These are phyloP conservation scores for Stichodactyla mertensii DNA, from an alignment of 64 coral and sea anemone genomes.

Conservation along the genomic window DNA sequence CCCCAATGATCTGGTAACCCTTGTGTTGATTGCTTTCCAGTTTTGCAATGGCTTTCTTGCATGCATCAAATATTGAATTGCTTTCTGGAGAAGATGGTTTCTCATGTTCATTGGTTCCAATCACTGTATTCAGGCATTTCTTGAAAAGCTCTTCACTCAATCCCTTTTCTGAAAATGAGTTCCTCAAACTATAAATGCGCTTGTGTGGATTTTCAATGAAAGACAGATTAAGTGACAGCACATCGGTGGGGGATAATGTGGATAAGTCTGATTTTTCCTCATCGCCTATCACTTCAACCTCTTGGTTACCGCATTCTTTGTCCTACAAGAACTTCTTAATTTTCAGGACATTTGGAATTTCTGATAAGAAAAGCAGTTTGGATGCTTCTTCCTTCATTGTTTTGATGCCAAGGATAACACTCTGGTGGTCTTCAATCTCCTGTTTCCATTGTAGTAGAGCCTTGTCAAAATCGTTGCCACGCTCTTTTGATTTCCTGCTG, in stretches of 20 bases:
- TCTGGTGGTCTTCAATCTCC: too few species aligned
- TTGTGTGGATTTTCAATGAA: neutral
- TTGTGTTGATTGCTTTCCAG: neutral
- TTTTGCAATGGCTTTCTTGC: neutral
- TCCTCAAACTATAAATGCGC: neutral
- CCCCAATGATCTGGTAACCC: neutral
- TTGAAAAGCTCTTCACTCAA: neutral
- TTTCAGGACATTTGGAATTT: neutral
- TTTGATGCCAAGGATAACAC: neutral
- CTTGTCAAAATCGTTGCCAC: too few species aligned
- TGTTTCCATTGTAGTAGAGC: too few species aligned
- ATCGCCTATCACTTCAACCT: neutral
- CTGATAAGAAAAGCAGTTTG: neutral
- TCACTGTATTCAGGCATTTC: neutral
- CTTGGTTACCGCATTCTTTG: neutral
- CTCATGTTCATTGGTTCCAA: neutral
- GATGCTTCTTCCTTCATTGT: neutral
- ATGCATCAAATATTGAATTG: neutral
- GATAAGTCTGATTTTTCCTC: neutral
- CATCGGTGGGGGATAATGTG: neutral
- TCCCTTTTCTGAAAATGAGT: neutral
- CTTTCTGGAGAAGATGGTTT: neutral
- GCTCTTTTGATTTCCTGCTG: too few species aligned
- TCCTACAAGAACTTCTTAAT: neutral
- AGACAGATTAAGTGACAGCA: neutral